phyloP scores from a whole-genome alignment of 2,113 vertebrate species.

The Antigone vipio region DNA sequence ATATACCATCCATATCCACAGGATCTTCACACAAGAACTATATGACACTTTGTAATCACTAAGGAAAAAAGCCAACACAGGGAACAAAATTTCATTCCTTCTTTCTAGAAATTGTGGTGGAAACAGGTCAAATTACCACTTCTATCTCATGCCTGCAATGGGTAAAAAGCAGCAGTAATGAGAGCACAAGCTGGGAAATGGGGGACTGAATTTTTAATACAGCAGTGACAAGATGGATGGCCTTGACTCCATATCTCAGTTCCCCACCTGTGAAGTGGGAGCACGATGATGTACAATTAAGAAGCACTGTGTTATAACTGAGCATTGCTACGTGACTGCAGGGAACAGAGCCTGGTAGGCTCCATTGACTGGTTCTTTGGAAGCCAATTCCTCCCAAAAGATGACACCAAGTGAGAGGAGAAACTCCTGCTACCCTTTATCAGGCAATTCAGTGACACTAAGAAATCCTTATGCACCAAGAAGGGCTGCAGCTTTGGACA shows the following conservation, averaged over 20 bases:
- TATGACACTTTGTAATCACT: background rate
- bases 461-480: background rate
- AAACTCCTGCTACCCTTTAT: background rate
- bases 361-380: background rate
- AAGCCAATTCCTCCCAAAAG: background rate
- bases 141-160: background rate
- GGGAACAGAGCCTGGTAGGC: background rate
- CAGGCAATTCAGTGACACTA: background rate
- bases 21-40: background rate
- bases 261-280: background rate
- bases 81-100: background rate
- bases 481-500: background rate
- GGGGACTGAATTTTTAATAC: background rate
- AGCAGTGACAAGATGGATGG: background rate
- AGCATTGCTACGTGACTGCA: background rate
- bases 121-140: background rate
- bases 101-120: background rate
- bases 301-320: background rate
- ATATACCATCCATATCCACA: accelerated
- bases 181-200: background rate
- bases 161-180: background rate
- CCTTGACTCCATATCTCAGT: background rate
- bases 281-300: background rate
- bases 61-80: background rate
- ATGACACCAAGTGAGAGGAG: background rate